Evolutionary conservation across 2,113 vertebrate genomes (phyloP).

Genomic region (Podarcis muralis): DNA sequence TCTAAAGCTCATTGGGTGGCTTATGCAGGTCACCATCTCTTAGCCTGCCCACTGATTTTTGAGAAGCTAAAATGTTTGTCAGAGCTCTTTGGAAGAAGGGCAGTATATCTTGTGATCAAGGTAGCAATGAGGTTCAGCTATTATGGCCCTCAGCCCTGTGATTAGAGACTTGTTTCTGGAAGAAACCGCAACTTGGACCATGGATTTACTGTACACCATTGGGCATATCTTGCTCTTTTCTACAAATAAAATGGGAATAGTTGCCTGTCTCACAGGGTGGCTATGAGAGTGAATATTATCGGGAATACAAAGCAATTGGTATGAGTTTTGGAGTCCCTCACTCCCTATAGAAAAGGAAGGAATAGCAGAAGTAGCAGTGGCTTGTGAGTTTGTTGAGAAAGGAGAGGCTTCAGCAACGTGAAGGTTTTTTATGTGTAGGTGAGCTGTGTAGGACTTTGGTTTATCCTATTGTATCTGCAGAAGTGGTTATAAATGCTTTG

Average conservation of each 20-base stretch:
- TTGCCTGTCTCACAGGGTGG: neutral
- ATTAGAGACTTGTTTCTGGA: neutral
- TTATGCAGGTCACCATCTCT: neutral
- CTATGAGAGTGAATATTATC: neutral
- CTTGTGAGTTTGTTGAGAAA: neutral
- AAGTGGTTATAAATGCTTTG: neutral
- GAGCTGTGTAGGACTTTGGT: neutral
- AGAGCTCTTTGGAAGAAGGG: neutral
- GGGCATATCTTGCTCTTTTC: neutral
- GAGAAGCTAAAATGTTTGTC: neutral
- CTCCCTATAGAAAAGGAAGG: neutral
- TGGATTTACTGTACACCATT: neutral
- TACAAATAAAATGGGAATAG: neutral
- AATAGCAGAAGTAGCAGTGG: neutral
- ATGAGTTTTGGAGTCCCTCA: neutral
- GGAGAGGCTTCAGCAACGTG: neutral
- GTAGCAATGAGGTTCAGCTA: neutral
- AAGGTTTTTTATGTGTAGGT: neutral
- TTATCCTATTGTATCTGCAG: neutral
- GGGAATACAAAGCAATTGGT: neutral
- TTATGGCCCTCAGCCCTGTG: neutral
- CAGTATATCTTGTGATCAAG: neutral
- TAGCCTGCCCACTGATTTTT: neutral
- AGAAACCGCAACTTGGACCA: neutral
- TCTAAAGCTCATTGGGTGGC: neutral